Base-by-base conservation (phyloP, 2,797 vertebrate genomes). In the Echiichthys vipera region DNA sequence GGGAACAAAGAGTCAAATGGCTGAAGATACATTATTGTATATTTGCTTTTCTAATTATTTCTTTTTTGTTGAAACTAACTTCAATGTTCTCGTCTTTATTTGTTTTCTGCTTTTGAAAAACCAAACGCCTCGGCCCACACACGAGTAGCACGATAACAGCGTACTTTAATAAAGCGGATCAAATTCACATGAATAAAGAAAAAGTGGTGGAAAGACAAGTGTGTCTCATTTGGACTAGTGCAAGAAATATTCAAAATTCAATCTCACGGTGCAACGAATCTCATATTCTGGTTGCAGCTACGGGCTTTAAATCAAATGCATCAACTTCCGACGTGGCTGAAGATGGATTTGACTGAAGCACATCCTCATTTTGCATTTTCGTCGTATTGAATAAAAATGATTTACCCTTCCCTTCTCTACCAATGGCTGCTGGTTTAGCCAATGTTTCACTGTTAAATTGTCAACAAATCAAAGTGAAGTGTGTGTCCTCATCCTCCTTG, bases 381-480 rank as follows among this genome's bases (percentile, higher is more conserved):
- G n/a, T 65, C 27, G 42, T 11, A 40, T 29, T 43, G n/a, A 56
- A 55, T 65, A 3, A 59, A 74, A 40, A 30, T 64, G 51, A 46
- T 46, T 66, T 49, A 75, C 37, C 53, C 63, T 70, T 65, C 7
- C 53, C 36, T 22, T 7, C 22, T 54, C 65, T n/a, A 59, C 53
- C 30, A 27, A 46, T 14, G 25, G 47, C 53, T 5, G 49, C 43
- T 34, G 45, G 74, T 5, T 17, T 49, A 15, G 51, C 25, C 66
- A 57, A 79, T 36, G 30, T 29, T 64, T 22, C 53, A 36, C 32
- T 13, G 53, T 32, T 66, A n/a, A 40, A 65, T 7, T 53, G 47
- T 65, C 34, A 51, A 65, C 55, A 59, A 57, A 78, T 51, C 58
- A 61, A 69, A 40, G 61, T 61, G 14, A 46, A 6, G 17, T 30